phyloP scores from a whole-genome alignment of 2,888 invertebrate genomes.

The Ceraclea dissimilis region DNA sequence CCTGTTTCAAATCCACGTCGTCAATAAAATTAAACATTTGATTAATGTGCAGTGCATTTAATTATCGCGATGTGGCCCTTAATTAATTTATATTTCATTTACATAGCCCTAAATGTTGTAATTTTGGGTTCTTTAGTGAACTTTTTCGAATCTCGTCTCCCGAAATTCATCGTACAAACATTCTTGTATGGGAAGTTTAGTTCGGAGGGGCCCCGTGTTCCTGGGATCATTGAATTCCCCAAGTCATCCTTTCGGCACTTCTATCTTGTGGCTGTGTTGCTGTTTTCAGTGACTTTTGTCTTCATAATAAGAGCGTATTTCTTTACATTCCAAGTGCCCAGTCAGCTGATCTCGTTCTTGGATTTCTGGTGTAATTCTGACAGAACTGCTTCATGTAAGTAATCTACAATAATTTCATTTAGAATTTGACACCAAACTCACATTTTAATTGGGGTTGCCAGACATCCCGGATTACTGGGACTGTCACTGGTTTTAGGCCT shows the following conservation, averaged over 20 bases:
- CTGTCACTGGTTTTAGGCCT: no score
- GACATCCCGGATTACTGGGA: no score
- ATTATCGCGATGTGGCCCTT: conserved; percentile 35
- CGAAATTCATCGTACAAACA: conserved; percentile 54
- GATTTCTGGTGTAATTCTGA: conserved; percentile 41
- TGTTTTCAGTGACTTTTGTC: conserved; percentile 44
- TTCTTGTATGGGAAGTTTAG: conserved; percentile 70
- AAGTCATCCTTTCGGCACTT: conserved; percentile 78
- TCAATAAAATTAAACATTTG: no score
- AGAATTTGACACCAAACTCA: no score
- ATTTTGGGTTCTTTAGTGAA: conserved; percentile 56
- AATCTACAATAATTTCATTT: conserved; percentile 15
- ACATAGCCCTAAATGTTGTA: conserved; percentile 41
- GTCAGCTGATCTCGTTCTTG: conserved; percentile 41
- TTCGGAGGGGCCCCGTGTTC: conserved; percentile 39
- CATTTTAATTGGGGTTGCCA: no score
- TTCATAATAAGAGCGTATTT: conserved; percentile 47
- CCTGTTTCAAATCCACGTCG: no score
- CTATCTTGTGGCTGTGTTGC: conserved; percentile 60
- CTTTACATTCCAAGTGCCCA: conserved; percentile 41
- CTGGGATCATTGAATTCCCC: conserved; percentile 49
- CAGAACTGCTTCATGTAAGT: conserved; percentile 46
- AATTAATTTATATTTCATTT: conserved; percentile 41
- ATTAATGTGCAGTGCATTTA: no score
- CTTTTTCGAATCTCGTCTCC: conserved; percentile 57